These are phyloP conservation scores for Gallinago paraguaiae DNA, from an alignment of 2,113 vertebrate species.

Conservation along the genomic window DNA sequence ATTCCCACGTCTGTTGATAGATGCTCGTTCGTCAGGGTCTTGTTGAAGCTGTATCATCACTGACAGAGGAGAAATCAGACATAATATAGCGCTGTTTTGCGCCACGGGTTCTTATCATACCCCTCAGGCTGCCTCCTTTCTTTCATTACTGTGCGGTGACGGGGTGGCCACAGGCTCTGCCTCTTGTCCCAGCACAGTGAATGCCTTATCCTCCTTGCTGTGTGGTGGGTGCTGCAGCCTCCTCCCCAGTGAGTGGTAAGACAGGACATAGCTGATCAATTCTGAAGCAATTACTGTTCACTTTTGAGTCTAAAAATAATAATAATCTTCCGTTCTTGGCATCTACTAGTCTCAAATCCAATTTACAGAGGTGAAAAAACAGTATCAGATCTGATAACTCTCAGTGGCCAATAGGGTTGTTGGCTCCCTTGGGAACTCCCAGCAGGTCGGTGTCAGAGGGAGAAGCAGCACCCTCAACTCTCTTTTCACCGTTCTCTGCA, in stretches of 20 bases:
- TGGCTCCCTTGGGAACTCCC: neutral
- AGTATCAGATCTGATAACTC: neutral
- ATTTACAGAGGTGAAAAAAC: neutral
- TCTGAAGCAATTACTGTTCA: neutral
- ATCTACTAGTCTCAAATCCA: neutral
- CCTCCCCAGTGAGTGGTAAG: neutral
- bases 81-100: neutral
- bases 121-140: neutral
- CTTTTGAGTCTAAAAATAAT: neutral
- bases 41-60: neutral
- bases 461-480: neutral
- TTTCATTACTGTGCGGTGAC: accelerated
- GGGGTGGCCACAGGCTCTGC: neutral
- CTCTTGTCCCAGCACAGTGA: neutral
- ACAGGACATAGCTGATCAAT: neutral
- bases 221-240: neutral
- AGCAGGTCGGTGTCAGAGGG: neutral
- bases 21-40: neutral
- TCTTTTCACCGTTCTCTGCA: accelerated
- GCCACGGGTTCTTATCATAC: neutral
- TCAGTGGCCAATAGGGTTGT: neutral
- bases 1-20: neutral
- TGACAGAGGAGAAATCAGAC: neutral
- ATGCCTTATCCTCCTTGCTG: neutral
- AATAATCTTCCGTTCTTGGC: neutral